Evolutionary conservation across 2,797 vertebrate species (phyloP).

Genomic region (Alcedo quadribrachys): DNA sequence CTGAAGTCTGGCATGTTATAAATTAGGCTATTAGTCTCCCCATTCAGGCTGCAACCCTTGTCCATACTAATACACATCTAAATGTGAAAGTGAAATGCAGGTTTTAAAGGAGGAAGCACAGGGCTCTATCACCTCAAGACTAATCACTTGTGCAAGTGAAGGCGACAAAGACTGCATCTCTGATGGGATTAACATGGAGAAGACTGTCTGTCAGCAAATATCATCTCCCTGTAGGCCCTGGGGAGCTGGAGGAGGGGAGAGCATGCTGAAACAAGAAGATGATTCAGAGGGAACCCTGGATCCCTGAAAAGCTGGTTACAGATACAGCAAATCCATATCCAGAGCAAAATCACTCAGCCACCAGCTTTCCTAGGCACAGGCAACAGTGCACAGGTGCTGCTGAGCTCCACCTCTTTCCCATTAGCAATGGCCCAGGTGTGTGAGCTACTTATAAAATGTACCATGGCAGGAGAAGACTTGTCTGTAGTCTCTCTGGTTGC

Average conservation of each 20-base stretch:
- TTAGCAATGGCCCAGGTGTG: neutral
- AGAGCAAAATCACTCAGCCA: neutral
- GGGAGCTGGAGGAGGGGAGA: neutral
- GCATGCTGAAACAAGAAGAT: neutral
- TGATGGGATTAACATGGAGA: neutral
- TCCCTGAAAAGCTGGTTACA: neutral
- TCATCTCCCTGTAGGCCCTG: neutral
- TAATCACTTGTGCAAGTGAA: neutral
- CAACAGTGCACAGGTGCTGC: conserved; percentile 18
- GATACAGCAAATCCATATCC: neutral
- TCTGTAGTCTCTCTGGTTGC: neutral
- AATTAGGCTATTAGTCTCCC: neutral
- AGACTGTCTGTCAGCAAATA: neutral
- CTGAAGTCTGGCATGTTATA: neutral
- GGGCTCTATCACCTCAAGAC: neutral
- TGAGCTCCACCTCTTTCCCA: neutral
- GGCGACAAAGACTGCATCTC: neutral
- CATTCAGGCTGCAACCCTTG: rapidly evolving
- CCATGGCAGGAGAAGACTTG: neutral
- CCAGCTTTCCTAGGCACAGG: neutral
- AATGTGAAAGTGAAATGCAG: neutral
- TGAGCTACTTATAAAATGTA: conserved; percentile 21
- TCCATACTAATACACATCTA: neutral
- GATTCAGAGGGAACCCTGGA: neutral
- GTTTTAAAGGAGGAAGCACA: neutral